Evolutionary conservation across 2,797 vertebrate genomes (phyloP).

Genomic region (Sebastes iracundus): DNA sequence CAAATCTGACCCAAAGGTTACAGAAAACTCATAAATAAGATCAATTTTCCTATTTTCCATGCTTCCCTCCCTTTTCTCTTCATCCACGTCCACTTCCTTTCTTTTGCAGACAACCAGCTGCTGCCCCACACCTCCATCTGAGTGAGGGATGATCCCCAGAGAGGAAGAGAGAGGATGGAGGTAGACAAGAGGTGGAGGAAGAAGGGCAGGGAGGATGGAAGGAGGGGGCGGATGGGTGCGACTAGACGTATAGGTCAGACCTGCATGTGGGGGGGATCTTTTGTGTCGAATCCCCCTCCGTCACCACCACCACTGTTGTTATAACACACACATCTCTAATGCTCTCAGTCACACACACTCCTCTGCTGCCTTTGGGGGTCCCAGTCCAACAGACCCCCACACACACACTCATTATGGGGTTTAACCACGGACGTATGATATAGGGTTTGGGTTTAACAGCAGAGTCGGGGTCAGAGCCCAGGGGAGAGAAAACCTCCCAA

Average conservation of each 20-base stretch:
- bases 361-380: conserved; percentile 29
- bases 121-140: conserved; percentile 58
- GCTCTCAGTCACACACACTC: conserved; percentile 11
- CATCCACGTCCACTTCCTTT: conserved; percentile 44
- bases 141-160: conserved; percentile 62
- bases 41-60: conserved; percentile 30
- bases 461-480: conserved; percentile 61
- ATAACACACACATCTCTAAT: conserved; percentile 5
- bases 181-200: conserved; percentile 33
- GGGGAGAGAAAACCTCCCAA: conserved; percentile 35
- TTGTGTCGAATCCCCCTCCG: conserved; percentile 49
- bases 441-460: conserved; percentile 46
- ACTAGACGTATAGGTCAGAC: conserved; percentile 73
- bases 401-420: conserved; percentile 40
- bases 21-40: conserved; percentile 36
- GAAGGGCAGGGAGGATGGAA: conserved; percentile 51
- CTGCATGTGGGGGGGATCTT: conserved; percentile 56
- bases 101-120: conserved; percentile 73
- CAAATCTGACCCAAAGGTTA: conserved; percentile 50
- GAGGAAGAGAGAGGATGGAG: conserved; percentile 53
- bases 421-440: conserved; percentile 35
- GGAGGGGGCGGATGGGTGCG: conserved; percentile 65
- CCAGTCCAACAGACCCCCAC: conserved; percentile 32
- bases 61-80: conserved; percentile 6
- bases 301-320: conserved; percentile 29